These are phyloP conservation scores for Podargus strigoides DNA, from an alignment of 2,797 vertebrate species.

Conservation along the genomic window DNA sequence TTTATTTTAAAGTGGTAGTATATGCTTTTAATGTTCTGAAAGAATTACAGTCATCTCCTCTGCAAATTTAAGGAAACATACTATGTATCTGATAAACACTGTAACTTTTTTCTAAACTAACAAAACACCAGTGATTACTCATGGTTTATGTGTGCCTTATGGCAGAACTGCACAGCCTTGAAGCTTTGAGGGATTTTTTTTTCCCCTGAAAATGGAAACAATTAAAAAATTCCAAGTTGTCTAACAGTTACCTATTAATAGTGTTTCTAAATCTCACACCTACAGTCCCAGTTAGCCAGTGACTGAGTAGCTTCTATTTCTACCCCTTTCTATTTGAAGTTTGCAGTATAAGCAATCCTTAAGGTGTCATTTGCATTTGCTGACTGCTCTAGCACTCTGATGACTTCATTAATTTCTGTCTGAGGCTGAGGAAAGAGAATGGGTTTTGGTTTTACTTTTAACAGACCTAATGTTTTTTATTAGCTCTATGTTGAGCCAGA, in stretches of 20 bases:
- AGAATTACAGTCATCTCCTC: background rate
- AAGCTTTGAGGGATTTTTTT: background rate
- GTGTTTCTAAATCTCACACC: background rate
- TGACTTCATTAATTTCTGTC: conserved; percentile 21
- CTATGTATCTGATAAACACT: background rate
- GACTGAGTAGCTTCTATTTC: background rate
- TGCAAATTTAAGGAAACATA: background rate
- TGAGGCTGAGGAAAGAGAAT: background rate
- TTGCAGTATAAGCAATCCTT: background rate
- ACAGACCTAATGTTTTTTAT: background rate
- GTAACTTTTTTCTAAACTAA: background rate
- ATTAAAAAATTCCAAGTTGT: background rate
- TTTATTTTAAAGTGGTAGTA: background rate
- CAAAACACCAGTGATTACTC: background rate
- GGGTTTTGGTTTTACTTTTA: background rate
- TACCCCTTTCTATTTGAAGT: background rate
- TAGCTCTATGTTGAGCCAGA: background rate
- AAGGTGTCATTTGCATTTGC: conserved; percentile 1
- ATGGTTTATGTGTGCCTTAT: background rate
- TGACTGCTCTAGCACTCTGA: background rate
- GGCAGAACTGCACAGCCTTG: background rate
- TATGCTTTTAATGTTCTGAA: background rate
- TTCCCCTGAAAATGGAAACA: background rate
- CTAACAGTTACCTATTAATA: background rate
- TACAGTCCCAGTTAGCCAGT: background rate